Percentiles rank a stretch among this genome's conserved stretches.
Conservation (phyloP, 2,797 vertebrate genomes). For the Poecilia picta region DNA sequence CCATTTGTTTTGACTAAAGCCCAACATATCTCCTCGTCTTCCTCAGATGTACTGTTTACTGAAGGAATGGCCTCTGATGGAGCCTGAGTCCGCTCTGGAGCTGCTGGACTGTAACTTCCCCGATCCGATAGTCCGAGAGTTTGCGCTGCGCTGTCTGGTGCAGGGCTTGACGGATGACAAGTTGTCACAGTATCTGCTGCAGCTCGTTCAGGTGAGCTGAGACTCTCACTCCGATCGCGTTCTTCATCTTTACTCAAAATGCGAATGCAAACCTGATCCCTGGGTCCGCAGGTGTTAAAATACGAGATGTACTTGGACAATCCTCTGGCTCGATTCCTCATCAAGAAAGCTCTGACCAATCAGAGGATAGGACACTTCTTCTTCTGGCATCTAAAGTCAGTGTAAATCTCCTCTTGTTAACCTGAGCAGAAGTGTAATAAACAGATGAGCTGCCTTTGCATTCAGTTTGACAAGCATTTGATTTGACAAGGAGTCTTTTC, state of each 20-base stretch:
- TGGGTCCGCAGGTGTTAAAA: conserved; percentile 77
- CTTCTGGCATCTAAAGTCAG: conserved; percentile 87
- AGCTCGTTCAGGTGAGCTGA: conserved; percentile 73
- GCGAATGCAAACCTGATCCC: background rate
- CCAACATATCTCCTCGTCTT: background rate
- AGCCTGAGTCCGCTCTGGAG: conserved; percentile 89
- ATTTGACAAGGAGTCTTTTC: conserved; percentile 13
- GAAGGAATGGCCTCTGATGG: conserved; percentile 91
- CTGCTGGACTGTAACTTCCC: conserved; percentile 92
- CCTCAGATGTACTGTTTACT: conserved; percentile 90
- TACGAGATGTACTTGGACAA: conserved; percentile 87
- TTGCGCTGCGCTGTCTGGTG: conserved; percentile 88
- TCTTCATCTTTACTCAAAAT: background rate
- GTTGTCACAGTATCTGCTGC: conserved; percentile 89
- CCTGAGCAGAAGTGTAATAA: background rate
- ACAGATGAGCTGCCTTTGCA: background rate
- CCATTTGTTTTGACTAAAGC: background rate
- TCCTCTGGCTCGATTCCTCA: conserved; percentile 83
- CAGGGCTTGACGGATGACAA: conserved; percentile 90
- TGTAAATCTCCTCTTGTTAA: background rate
- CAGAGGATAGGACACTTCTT: conserved; percentile 87
- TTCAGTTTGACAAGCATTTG: background rate
- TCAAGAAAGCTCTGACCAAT: conserved; percentile 86
- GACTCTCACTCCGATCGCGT: background rate
- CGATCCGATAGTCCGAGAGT: conserved; percentile 88